Base-by-base conservation (phyloP, 2,797 vertebrate species). In the Chaunax sp. region DNA sequence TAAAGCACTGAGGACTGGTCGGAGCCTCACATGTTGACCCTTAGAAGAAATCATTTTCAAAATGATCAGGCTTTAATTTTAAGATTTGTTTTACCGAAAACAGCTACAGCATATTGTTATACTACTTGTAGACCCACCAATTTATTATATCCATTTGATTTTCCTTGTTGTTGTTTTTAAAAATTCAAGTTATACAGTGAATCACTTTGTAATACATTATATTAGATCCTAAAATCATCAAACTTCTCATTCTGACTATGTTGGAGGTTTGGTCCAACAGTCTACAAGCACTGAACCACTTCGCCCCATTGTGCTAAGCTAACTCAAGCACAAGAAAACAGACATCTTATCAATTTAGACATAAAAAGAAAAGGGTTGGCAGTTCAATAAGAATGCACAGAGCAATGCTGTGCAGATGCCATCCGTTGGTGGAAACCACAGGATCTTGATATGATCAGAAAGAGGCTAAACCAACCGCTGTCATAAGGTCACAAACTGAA, bases 1-100 rank as follows among this genome's bases (percentile, higher is more conserved):
- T 83, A 83, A 83, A 93, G 75, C 92, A 93, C 75, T 72, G 60
- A 52, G 85, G 87, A 78, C 64, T 71, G 15, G 75, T 81, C 5
- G 73, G 81, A 43, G 52, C 49, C 23, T 86, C 60, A 59, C 89
- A 87, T 46, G 84, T 49, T n/a, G 57, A 82, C 16, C 80, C 90
- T 91, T 44, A 14, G 23, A 22, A 58, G 41, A 53, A 72, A 72
- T 16, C 0, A 37, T 63, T 51, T 35, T 50, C 3, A 57, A 63
- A 38, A 52, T 25, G 0, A 40, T 50, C 26, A 46, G 4, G 14
- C 23, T 45, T 45, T 14, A 0, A 16, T 33, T 41, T 46, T 19
- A 14, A 15, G 1, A 14, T 25, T 30, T 15, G 18, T 40, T 43
- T 62, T 14, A 25, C 5, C 19, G 10, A 1, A 3, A 46, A 18